Evolutionary conservation across 2,888 invertebrate species (phyloP), one percentile per base, ranked within the genome.

Genomic region (Selenia dentaria): DNA sequence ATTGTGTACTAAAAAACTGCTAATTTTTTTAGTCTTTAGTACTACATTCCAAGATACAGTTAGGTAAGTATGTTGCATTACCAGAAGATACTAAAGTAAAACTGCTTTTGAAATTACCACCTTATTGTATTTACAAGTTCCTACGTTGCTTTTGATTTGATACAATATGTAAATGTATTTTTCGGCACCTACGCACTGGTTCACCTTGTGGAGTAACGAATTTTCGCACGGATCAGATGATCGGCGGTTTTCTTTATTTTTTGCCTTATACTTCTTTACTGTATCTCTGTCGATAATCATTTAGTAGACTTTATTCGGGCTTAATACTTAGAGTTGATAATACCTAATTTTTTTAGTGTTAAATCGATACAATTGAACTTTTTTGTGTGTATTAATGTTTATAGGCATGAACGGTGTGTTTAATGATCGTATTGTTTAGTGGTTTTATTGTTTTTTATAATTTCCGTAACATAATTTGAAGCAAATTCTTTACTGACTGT

Each of bases 161-260:
- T 22, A 31, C 13, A 11, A 9, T 16, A 8, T 8, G n/a, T n/a
- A n/a, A n/a, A n/a, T n/a, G n/a, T 6, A 29, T 73, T 72, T 74
- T 74, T 62, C 37, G 36, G 28, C 59, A 40, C 67, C 70, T 67
- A 68, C 76, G 56, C 64, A 78, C 75, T 37, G 0, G 84, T 59
- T 84, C 68, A 80, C 88, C 88, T 88, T 85, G 88, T 64, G 51
- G 35, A 48, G 51, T 79, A 85, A 87, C 84, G 86, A 74, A 79
- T 82, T 78, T 86, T 83, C 80, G 72, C 82, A 84, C 80, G 80
- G 46, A 64, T 62, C 65, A 68, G 65, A 71, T 74, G 76, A 64
- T 74, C 64, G 57, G 61, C 54, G 66, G 63, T 70, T 65, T 70
- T 63, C 71, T 72, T 71, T 2, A 6, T 69, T 54, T 52, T 42